These are phyloP conservation scores for Ophion costatus DNA, from an alignment of 2,888 invertebrate species.

Conservation along the genomic window DNA sequence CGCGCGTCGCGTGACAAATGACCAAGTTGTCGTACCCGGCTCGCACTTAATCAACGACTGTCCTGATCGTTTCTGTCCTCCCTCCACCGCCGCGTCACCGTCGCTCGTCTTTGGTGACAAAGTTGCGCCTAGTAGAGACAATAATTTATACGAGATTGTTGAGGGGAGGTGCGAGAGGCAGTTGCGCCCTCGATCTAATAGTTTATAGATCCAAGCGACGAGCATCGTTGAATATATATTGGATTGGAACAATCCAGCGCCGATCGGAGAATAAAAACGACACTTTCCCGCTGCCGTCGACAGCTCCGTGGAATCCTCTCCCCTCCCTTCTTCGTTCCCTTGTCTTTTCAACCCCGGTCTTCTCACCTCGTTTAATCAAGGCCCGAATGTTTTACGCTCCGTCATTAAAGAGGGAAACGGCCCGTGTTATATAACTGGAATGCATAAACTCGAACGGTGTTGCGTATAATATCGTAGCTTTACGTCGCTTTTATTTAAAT, in stretches of 20 bases:
- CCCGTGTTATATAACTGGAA: slow-evolving; percentile 80
- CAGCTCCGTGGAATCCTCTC: neutral
- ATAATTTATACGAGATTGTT: slow-evolving; percentile 56
- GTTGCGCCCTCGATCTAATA: slow-evolving; percentile 46
- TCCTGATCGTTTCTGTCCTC: slow-evolving; percentile 50
- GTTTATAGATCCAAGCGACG: slow-evolving; percentile 50
- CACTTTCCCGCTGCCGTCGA: slow-evolving; percentile 5
- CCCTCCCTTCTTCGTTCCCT: slow-evolving; percentile 2
- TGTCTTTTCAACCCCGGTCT: slow-evolving; percentile 22
- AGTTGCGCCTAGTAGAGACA: slow-evolving; percentile 29
- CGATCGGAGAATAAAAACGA: slow-evolving; percentile 37
- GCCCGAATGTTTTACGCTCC: slow-evolving; percentile 81
- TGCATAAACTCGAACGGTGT: slow-evolving; percentile 81
- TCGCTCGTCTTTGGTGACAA: slow-evolving; percentile 21
- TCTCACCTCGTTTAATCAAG: slow-evolving; percentile 80
- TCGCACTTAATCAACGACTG: slow-evolving; percentile 61
- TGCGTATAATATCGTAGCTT: slow-evolving; percentile 77
- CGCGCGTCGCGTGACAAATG: slow-evolving; percentile 53
- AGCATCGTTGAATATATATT: slow-evolving; percentile 22
- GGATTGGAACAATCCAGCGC: neutral
- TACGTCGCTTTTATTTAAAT: slow-evolving; percentile 82
- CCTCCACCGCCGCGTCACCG: slow-evolving; percentile 6
- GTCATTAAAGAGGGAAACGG: slow-evolving; percentile 81
- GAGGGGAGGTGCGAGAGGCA: slow-evolving; percentile 47
- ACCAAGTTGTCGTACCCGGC: slow-evolving; percentile 57